Conservation (phyloP, 2,888 invertebrate genomes). For the Cacoxenus indagator region DNA sequence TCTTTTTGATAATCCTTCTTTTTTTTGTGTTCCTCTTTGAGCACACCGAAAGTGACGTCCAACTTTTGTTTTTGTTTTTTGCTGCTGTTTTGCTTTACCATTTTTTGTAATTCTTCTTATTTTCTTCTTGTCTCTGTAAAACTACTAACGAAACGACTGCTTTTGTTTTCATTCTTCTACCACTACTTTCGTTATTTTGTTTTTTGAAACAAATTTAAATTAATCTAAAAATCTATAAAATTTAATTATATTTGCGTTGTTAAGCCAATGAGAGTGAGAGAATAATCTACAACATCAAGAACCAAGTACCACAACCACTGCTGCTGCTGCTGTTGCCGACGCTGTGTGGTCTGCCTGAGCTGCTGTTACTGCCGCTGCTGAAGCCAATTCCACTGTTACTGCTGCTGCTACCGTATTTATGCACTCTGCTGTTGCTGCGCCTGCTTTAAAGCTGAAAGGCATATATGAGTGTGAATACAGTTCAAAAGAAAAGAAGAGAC, state of each 20-base stretch:
- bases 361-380: neutral
- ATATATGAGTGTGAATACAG: neutral
- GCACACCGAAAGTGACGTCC: neutral
- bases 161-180: constrained; percentile 42
- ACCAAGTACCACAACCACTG: constrained; percentile 65
- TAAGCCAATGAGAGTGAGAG: constrained; percentile 70
- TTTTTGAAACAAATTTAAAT: constrained; percentile 42
- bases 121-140: constrained; percentile 22
- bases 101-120: constrained; percentile 13
- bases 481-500: neutral
- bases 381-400: neutral
- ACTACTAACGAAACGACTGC: no score
- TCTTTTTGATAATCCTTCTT: neutral
- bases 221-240: constrained; percentile 55
- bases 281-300: constrained; percentile 69
- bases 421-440: constrained; percentile 38
- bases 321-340: constrained; percentile 56
- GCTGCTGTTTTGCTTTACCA: constrained; percentile 15
- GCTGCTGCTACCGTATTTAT: neutral
- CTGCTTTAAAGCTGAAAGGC: constrained; percentile 17
- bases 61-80: neutral
- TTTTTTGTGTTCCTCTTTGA: constrained; percentile 20
- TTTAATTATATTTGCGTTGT: constrained; percentile 67
- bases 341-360: constrained; percentile 23
- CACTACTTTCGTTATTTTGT: constrained; percentile 32